phyloP scores from a whole-genome alignment of 2,797 vertebrate genomes.

The Zenarchopterus dispar region DNA sequence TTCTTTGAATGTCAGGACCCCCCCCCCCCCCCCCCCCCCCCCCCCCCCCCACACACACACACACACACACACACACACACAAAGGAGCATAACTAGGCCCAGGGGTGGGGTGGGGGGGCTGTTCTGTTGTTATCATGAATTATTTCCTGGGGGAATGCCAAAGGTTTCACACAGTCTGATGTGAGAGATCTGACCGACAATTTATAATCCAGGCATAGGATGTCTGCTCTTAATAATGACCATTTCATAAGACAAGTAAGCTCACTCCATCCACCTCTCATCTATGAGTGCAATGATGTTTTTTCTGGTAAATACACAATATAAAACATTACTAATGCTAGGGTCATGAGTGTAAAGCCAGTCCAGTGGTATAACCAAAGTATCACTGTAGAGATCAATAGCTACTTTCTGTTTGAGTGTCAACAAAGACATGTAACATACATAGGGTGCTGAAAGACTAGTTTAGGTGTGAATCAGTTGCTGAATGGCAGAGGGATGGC shows the following conservation, averaged over 20 bases:
- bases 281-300: neutral
- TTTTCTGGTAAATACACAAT: slow-evolving; percentile 6
- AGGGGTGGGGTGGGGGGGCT: slow-evolving; percentile 1
- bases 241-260: neutral
- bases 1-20: slow-evolving; percentile 42
- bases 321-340: slow-evolving; percentile 17
- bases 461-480: slow-evolving; percentile 5
- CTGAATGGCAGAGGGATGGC: slow-evolving; percentile 1
- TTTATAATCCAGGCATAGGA: no score
- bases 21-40: no score
- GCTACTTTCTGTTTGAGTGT: slow-evolving; percentile 5
- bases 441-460: neutral
- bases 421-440: slow-evolving; percentile 6
- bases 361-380: slow-evolving; percentile 3
- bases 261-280: neutral
- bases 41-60: no score
- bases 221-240: no score
- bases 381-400: slow-evolving; percentile 12
- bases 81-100: neutral
- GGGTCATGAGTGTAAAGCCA: slow-evolving; percentile 22
- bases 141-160: neutral
- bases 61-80: no score
- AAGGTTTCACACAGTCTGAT: slow-evolving; percentile 3
- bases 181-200: no score
- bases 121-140: neutral